phyloP scores from a whole-genome alignment of 2,888 invertebrate species.

The Peribatodes rhomboidaria region DNA sequence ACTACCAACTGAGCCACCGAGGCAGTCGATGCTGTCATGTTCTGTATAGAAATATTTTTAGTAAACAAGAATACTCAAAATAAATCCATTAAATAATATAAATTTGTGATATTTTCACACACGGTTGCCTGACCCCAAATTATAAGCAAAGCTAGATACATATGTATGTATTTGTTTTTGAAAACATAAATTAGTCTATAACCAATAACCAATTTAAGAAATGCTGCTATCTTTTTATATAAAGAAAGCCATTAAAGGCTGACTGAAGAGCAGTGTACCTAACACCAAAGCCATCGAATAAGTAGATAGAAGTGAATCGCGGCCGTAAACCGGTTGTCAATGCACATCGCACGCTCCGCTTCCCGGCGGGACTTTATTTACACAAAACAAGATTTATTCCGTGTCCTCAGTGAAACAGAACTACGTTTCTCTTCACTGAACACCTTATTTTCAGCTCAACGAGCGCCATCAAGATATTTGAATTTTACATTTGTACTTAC shows the following conservation, averaged over 20 bases:
- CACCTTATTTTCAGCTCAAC: conserved; percentile 41
- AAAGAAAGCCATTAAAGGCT: neutral
- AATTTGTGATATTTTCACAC: too few species aligned
- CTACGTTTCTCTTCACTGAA: conserved; percentile 28
- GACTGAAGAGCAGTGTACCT: neutral
- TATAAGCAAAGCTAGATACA: too few species aligned
- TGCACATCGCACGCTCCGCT: conserved; percentile 48
- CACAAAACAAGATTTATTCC: conserved; percentile 52
- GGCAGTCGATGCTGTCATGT: too few species aligned
- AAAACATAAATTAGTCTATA: too few species aligned
- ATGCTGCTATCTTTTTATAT: neutral
- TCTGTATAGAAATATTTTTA: too few species aligned
- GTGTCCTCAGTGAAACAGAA: conserved; percentile 26
- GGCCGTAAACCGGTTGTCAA: conserved; percentile 47
- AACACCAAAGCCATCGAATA: conserved; percentile 35
- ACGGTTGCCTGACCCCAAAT: too few species aligned
- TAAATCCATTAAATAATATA: too few species aligned
- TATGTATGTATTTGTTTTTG: too few species aligned
- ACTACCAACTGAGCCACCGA: too few species aligned
- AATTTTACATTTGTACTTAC: neutral
- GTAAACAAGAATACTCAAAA: too few species aligned
- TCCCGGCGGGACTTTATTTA: conserved; percentile 49
- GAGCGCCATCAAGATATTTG: conserved; percentile 40
- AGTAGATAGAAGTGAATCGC: conserved; percentile 43
- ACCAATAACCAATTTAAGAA: neutral